phyloP scores from a whole-genome alignment of 2,113 vertebrate species.

The Neopipo cinnamomea region DNA sequence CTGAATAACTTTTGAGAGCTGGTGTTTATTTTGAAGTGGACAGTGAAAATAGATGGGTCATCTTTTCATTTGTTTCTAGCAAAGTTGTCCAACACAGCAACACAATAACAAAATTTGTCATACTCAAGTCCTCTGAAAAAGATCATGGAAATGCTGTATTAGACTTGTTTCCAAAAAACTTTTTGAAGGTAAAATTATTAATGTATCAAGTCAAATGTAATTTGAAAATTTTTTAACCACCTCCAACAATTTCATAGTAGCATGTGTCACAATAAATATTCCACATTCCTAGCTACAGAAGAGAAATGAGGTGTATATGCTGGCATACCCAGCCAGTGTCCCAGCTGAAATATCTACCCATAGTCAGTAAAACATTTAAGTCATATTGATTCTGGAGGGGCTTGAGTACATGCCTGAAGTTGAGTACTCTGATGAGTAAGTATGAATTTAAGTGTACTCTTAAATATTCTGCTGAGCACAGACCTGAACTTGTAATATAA shows the following conservation, averaged over 20 bases:
- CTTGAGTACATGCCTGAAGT: background rate
- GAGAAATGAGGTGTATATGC: background rate
- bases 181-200: background rate
- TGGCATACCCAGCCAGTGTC: background rate
- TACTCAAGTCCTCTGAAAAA: background rate
- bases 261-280: background rate
- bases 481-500: background rate
- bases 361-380: background rate
- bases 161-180: background rate
- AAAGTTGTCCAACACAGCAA: background rate
- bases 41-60: background rate
- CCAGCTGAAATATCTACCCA: background rate
- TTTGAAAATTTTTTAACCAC: background rate
- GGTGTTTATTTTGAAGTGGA: background rate
- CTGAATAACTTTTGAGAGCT: background rate
- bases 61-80: background rate
- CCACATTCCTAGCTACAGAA: background rate
- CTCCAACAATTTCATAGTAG: background rate
- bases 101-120: background rate
- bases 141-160: background rate
- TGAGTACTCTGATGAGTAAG: background rate
- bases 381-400: constrained; percentile 1
- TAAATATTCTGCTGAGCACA: constrained; percentile 52
- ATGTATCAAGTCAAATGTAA: background rate
- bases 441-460: constrained; percentile 3